Conservation (phyloP, 2,888 invertebrate species). For the Eubasilissa splendida region DNA sequence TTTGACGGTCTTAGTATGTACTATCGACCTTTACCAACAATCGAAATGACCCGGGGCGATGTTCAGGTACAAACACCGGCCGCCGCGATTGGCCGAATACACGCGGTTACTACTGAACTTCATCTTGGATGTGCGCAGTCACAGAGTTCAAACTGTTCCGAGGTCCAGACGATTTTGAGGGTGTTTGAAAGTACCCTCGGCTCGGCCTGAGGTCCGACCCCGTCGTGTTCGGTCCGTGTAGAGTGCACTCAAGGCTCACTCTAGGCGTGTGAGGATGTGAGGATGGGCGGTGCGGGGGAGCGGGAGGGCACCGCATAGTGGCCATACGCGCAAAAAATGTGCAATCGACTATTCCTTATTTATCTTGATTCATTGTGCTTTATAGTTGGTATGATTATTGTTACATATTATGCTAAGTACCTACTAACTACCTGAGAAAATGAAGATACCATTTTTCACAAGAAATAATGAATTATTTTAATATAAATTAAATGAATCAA, state of each 20-base stretch:
- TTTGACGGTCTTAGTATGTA: conserved; percentile 9
- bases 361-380: conserved; percentile 15
- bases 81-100: not conserved
- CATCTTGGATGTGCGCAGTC: conserved; percentile 5
- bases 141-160: not conserved
- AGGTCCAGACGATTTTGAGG: conserved; percentile 9
- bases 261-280: conserved; percentile 5
- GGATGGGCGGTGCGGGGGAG: not conserved
- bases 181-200: conserved; percentile 19
- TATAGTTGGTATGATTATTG: no score
- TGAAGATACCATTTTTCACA: no score
- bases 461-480: no score
- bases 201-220: conserved; percentile 3
- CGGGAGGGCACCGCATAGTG: conserved; percentile 5
- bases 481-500: no score
- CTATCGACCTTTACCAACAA: conserved; percentile 13
- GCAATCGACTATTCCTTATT: conserved; percentile 27
- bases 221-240: conserved; percentile 15
- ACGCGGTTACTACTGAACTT: not conserved
- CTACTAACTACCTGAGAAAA: no score
- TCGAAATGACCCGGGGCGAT: conserved; percentile 13
- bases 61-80: not conserved
- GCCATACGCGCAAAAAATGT: conserved; percentile 24
- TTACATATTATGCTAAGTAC: no score
- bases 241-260: conserved; percentile 27